phyloP scores from a whole-genome alignment of 2,797 vertebrate genomes.

The Hybognathus amarus region DNA sequence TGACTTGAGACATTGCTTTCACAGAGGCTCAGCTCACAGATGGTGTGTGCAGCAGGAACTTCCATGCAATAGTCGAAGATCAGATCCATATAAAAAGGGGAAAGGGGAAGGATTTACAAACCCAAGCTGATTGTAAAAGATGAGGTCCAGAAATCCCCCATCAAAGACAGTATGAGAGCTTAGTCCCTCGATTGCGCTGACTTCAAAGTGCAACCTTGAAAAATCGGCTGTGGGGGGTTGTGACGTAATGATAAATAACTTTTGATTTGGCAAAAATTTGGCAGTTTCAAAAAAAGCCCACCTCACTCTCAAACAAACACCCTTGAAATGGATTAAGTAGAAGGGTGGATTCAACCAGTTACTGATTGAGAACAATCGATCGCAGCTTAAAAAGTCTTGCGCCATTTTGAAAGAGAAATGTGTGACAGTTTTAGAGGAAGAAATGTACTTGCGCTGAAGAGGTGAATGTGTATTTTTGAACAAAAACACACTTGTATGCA shows the following conservation, averaged over 20 bases:
- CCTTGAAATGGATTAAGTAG: slow-evolving; percentile 29
- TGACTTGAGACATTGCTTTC: slow-evolving; percentile 47
- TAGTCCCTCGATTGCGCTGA: slow-evolving; percentile 64
- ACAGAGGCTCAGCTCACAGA: slow-evolving; percentile 59
- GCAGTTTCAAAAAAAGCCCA: slow-evolving; percentile 76
- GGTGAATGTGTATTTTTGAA: slow-evolving; percentile 68
- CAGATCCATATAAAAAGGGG: slow-evolving; percentile 53
- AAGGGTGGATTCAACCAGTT: slow-evolving; percentile 13
- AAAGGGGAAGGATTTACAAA: slow-evolving; percentile 54
- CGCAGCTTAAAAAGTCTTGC: slow-evolving; percentile 63
- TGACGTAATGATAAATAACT: slow-evolving; percentile 39
- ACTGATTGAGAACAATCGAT: slow-evolving; percentile 57
- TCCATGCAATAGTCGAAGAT: slow-evolving; percentile 55
- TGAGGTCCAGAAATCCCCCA: slow-evolving; percentile 30
- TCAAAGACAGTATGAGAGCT: slow-evolving; percentile 63
- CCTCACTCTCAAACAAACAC: slow-evolving; percentile 57
- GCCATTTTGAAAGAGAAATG: slow-evolving; percentile 66
- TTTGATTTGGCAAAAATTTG: slow-evolving; percentile 89
- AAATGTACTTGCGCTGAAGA: slow-evolving; percentile 66
- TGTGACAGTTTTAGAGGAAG: slow-evolving; percentile 68
- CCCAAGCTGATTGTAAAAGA: slow-evolving; percentile 53
- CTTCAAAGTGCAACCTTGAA: slow-evolving; percentile 66
- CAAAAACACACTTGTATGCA: slow-evolving; percentile 69
- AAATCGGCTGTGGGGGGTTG: slow-evolving; percentile 52
- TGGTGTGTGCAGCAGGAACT: slow-evolving; percentile 58